These are phyloP conservation scores for Montipora capricornis DNA, from an alignment of 64 coral and sea anemone species.

Conservation along the genomic window DNA sequence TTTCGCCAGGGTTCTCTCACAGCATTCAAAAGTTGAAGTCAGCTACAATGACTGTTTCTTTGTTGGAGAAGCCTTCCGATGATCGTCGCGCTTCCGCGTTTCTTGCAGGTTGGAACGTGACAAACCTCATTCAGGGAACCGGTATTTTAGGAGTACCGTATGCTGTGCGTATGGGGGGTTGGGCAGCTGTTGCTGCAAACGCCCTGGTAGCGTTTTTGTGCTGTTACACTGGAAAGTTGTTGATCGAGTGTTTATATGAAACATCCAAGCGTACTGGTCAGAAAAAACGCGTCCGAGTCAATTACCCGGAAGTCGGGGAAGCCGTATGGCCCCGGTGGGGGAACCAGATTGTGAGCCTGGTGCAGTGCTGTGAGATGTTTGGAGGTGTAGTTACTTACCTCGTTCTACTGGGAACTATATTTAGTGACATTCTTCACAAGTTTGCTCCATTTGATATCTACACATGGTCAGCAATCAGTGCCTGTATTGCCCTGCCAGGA, in stretches of 20 bases:
- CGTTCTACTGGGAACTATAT: constrained; percentile 80
- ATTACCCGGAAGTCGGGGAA: constrained; percentile 91
- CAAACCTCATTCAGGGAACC: constrained; percentile 89
- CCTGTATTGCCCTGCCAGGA: constrained; percentile 71
- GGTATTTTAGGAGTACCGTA: constrained; percentile 87
- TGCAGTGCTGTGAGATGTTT: constrained; percentile 94
- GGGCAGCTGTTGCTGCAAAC: constrained; percentile 74
- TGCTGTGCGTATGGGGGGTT: constrained; percentile 85
- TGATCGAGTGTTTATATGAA: constrained; percentile 87
- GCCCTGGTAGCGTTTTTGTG: constrained; percentile 72
- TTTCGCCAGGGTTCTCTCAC: constrained; percentile 49
- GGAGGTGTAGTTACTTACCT: constrained; percentile 84
- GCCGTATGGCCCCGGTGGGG: constrained; percentile 90
- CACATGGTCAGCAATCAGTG: constrained; percentile 80
- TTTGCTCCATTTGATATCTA: constrained; percentile 59
- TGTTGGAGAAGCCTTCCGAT: constrained; percentile 80
- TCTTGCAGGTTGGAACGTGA: constrained; percentile 89
- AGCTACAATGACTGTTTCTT: constrained; percentile 73
- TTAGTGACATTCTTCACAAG: constrained; percentile 64
- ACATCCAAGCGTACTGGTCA: constrained; percentile 73
- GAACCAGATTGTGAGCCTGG: constrained; percentile 81
- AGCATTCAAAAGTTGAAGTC: constrained; percentile 68
- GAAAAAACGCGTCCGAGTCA: constrained; percentile 70
- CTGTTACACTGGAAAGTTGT: constrained; percentile 86
- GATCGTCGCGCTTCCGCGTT: constrained; percentile 83